These are phyloP conservation scores for Spilosoma lubricipeda DNA, from an alignment of 2,888 invertebrate genomes.

Conservation along the genomic window DNA sequence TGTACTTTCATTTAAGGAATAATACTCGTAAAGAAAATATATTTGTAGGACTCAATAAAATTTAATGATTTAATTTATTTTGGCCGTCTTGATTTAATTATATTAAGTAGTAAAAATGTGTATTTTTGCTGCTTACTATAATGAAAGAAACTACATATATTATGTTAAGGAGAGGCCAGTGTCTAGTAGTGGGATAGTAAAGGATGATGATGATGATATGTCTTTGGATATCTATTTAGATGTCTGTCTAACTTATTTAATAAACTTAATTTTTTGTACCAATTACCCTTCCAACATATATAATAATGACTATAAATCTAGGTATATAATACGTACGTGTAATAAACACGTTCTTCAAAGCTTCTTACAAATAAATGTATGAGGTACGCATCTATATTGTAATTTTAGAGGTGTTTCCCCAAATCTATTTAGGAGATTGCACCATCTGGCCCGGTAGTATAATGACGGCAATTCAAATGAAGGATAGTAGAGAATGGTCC, in stretches of 20 bases:
- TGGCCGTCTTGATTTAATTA: neutral
- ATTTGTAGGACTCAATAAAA: neutral
- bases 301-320: too few species aligned
- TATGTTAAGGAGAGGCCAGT: too few species aligned
- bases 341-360: neutral
- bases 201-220: too few species aligned
- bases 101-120: neutral
- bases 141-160: neutral
- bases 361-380: slow-evolving; percentile 1
- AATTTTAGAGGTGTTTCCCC: neutral
- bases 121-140: neutral
- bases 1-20: neutral
- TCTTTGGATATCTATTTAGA: neutral
- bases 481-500: slow-evolving; percentile 47
- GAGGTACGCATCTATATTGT: neutral
- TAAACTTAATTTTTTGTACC: too few species aligned
- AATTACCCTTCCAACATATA: too few species aligned
- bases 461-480: slow-evolving; percentile 56
- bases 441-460: slow-evolving; percentile 49
- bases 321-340: neutral
- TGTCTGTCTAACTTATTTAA: neutral
- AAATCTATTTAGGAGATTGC: slow-evolving; percentile 23
- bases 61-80: neutral
- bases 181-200: too few species aligned
- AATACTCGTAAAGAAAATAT: neutral